Evolutionary conservation across 2,113 vertebrate genomes (phyloP), one percentile per base, ranked within the genome.

Genomic region (Passer montanus): DNA sequence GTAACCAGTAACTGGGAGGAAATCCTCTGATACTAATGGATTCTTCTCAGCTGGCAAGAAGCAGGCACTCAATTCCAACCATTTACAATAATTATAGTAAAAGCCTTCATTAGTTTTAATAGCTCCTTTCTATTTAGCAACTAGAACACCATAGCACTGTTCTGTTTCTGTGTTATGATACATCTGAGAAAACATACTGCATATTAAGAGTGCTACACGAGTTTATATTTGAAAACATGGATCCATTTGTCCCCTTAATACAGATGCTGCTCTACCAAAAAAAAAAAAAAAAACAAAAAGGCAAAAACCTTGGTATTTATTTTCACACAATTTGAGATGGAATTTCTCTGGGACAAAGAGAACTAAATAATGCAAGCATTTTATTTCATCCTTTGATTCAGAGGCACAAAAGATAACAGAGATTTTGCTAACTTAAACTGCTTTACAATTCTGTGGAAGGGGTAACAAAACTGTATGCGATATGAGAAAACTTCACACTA

Each of bases 31-130:
- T 97, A 64, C 63, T 90, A 89, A 90, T 60, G 41, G 76, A 64
- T 85, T 95, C 87, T 90, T 95, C 94, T 97, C 93, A 95, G 95
- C 66, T 95, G 87, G 73, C 82, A 93, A 89, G 56, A 91, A 55
- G n/a, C 2, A 1, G 16, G 35, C 35, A 16, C n/a, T 84, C 80
- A 70, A 82, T 52, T 91, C 59, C 82, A 90, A 66, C 41, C 33
- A 0, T 90, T 95, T 87, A 68, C 70, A 93, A 90, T 83, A 89
- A 96, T 74, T 93, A 95, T 11, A 92, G 59, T 89, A 89, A 97
- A 97, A 90, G 68, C 55, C 46, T 92, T 93, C 81, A 93, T 91
- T 94, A 84, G 93, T 85, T 89, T 96, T 85, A 93, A 96, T 89
- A 86, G 88, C 49, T 87, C 60, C 70, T 83, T 90, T 95, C 78